A percentile compares a stretch with the other conserved stretches of the same genome.
phyloP scores from a whole-genome alignment of 2,113 vertebrate species.

The Arvicanthis niloticus region DNA sequence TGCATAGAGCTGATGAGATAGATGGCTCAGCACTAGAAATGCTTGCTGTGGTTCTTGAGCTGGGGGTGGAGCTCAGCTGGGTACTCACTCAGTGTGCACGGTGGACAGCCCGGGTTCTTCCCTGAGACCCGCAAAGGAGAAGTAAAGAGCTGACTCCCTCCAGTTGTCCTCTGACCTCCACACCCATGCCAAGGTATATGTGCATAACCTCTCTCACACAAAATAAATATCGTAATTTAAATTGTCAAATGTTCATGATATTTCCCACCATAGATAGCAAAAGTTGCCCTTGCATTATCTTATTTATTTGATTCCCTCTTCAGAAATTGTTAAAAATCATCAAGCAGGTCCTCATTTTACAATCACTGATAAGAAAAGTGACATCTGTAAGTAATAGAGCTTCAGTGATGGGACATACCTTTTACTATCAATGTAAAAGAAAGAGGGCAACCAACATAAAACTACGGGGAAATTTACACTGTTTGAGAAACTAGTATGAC shows the following conservation, averaged over 20 bases:
- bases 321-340: too few relatives aligned
- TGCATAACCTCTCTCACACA: neutral
- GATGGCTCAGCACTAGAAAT: neutral
- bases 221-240: too few relatives aligned
- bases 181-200: neutral
- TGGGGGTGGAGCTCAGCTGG: neutral
- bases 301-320: too few relatives aligned
- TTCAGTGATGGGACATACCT: neutral
- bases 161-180: too few relatives aligned
- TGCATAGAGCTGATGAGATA: neutral
- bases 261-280: too few relatives aligned
- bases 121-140: neutral
- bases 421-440: neutral
- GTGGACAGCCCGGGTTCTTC: too few relatives aligned
- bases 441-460: neutral
- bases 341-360: too few relatives aligned
- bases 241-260: too few relatives aligned
- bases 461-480: neutral
- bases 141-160: neutral
- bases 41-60: neutral
- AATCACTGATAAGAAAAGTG: too few relatives aligned
- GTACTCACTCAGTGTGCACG: neutral
- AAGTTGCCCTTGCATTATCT: too few relatives aligned
- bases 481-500: neutral
- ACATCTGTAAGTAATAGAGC: neutral